A percentile compares a stretch with the other conserved stretches of the same genome.
Evolutionary conservation across 2,888 invertebrate species (phyloP).

Genomic region (Epirrita christyi): DNA sequence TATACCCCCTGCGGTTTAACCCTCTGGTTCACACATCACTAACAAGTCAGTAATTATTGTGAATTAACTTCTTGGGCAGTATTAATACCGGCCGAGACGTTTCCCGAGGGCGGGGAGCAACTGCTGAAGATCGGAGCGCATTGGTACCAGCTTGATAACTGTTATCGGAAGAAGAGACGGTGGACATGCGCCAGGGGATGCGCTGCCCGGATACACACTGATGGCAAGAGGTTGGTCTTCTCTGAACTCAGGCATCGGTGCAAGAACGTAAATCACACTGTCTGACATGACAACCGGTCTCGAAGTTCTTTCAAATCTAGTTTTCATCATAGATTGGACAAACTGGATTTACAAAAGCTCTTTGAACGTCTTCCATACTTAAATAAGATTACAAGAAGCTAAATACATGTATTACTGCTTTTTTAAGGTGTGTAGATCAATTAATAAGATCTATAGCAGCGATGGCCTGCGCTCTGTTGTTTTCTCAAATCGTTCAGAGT

Average conservation of each 20-base stretch:
- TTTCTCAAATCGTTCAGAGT: not conserved
- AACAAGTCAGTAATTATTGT: not conserved
- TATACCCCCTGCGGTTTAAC: not conserved
- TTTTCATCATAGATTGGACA: not conserved
- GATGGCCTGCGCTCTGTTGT: not conserved
- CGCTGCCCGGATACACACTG: constrained; percentile 72
- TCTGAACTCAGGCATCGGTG: constrained; percentile 68
- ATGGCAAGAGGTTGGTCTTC: constrained; percentile 71
- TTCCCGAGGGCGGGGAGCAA: constrained; percentile 44
- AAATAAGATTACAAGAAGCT: not conserved
- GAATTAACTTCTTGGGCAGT: constrained; percentile 23
- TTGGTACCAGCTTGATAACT: constrained; percentile 72
- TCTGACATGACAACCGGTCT: constrained; percentile 56
- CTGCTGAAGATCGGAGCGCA: constrained; percentile 67
- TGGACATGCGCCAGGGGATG: constrained; percentile 78
- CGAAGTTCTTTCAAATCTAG: no score
- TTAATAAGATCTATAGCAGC: not conserved
- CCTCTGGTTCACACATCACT: not conserved
- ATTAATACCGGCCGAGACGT: constrained; percentile 10
- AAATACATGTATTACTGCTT: not conserved
- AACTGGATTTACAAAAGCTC: not conserved
- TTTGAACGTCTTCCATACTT: constrained; percentile 19
- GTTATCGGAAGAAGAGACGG: constrained; percentile 65
- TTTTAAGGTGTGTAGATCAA: not conserved
- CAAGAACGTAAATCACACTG: constrained; percentile 54